These are phyloP conservation scores for Eupithecia tripunctaria DNA, from an alignment of 2,888 invertebrate species.

Conservation along the genomic window DNA sequence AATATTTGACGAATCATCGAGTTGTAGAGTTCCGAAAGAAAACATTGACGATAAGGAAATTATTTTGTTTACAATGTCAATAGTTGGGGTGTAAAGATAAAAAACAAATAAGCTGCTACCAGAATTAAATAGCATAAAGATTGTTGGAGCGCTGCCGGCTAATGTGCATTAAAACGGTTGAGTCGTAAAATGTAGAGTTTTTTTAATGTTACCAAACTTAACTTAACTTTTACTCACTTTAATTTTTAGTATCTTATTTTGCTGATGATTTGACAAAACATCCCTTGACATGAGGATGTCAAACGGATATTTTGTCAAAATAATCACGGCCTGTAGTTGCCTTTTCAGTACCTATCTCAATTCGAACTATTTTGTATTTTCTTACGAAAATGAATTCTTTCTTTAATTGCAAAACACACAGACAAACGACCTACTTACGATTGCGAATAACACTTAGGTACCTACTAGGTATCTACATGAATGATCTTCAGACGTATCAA, in stretches of 20 bases:
- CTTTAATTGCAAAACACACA: neutral
- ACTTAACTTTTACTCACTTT: neutral
- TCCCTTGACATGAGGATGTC: no score
- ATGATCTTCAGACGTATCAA: conserved; percentile 24
- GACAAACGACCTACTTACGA: neutral
- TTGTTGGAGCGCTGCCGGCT: neutral
- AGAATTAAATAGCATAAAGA: neutral
- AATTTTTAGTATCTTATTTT: no score
- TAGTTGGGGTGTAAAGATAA: conserved; percentile 15
- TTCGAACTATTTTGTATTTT: neutral
- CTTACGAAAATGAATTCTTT: no score
- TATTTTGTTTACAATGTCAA: conserved; percentile 18
- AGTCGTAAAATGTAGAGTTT: neutral
- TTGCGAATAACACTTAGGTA: neutral
- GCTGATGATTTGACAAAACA: no score
- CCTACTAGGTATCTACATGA: neutral
- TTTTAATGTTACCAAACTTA: neutral
- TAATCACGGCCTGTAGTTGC: neutral
- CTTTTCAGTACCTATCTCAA: neutral
- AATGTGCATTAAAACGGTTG: neutral
- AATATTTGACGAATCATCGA: conserved; percentile 59
- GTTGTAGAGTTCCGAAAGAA: conserved; percentile 39
- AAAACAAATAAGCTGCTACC: conserved; percentile 6
- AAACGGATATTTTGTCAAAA: neutral
- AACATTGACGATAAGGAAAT: conserved; percentile 24